phyloP scores from a whole-genome alignment of 2,113 vertebrate genomes.

The Syrmaticus mikado region DNA sequence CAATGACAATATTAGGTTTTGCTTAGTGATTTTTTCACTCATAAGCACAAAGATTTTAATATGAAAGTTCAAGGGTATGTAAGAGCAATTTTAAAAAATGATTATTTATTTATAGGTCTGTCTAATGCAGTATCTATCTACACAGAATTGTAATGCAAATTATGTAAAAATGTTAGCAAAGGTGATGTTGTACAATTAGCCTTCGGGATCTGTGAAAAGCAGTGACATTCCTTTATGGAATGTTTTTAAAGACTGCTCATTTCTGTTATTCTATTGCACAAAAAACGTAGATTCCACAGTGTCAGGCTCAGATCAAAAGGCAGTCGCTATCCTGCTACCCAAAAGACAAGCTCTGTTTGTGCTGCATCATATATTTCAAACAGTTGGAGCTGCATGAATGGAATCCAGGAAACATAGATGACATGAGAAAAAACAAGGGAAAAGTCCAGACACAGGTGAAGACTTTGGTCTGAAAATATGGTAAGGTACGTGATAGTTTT shows the following conservation, averaged over 20 bases:
- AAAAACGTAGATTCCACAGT: neutral
- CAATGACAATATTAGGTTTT: conserved; percentile 16
- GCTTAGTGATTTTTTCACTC: conserved; percentile 33
- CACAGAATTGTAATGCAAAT: neutral
- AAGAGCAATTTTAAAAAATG: neutral
- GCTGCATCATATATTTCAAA: neutral
- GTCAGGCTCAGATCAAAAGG: neutral
- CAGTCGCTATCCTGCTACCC: neutral
- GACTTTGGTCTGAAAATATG: neutral
- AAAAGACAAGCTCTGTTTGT: neutral
- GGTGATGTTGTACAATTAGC: neutral
- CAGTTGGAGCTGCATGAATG: neutral
- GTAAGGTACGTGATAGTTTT: neutral
- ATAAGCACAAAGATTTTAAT: neutral
- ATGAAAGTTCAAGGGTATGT: neutral
- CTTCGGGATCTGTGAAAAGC: conserved; percentile 13
- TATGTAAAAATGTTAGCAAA: neutral
- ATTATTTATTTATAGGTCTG: neutral
- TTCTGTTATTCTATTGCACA: neutral
- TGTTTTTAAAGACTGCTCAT: neutral
- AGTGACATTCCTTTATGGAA: neutral
- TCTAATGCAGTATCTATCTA: neutral
- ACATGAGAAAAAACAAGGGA: neutral
- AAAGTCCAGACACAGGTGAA: neutral
- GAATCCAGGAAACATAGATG: neutral